A percentile compares a stretch with the other conserved stretches of the same genome.
These are phyloP conservation scores for Drosophila colorata DNA, from an alignment of 2,888 invertebrate genomes.

Conservation along the genomic window DNA sequence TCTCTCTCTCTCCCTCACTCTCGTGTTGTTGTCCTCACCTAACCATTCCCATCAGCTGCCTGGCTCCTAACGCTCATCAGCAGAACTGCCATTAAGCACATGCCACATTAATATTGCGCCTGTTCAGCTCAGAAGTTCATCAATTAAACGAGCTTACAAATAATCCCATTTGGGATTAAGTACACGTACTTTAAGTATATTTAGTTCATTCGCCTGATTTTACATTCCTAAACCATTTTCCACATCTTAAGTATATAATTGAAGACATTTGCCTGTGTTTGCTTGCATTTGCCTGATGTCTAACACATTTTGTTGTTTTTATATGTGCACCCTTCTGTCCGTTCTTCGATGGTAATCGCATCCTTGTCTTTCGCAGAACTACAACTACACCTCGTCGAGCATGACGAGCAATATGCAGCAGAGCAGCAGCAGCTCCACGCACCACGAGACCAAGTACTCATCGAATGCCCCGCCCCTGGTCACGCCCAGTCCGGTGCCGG, in stretches of 20 bases:
- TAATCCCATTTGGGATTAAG: too few relatives aligned
- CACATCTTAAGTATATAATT: background rate
- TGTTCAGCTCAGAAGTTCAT: background rate
- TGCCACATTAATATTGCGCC: constrained; percentile 25
- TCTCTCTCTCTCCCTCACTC: background rate
- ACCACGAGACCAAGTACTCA: constrained; percentile 68
- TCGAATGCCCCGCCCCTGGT: constrained; percentile 73
- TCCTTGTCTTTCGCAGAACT: constrained; percentile 85
- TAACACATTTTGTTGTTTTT: constrained; percentile 34
- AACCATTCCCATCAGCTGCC: constrained; percentile 21
- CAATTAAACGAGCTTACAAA: background rate
- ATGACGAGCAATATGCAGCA: constrained; percentile 86
- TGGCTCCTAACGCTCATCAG: constrained; percentile 38
- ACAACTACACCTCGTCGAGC: constrained; percentile 83
- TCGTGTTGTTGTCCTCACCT: constrained; percentile 26
- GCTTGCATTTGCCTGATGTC: constrained; percentile 43
- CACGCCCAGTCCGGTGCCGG: constrained; percentile 87
- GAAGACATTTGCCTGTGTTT: background rate
- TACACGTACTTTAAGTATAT: too few relatives aligned
- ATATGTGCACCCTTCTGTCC: background rate
- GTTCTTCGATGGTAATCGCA: background rate
- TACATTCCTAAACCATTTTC: background rate
- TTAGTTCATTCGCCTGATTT: too few relatives aligned
- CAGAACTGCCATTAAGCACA: constrained; percentile 15
- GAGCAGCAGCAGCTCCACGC: constrained; percentile 71